Base-by-base conservation (phyloP, 2,888 invertebrate species). In the Drosophila macrospina region DNA sequence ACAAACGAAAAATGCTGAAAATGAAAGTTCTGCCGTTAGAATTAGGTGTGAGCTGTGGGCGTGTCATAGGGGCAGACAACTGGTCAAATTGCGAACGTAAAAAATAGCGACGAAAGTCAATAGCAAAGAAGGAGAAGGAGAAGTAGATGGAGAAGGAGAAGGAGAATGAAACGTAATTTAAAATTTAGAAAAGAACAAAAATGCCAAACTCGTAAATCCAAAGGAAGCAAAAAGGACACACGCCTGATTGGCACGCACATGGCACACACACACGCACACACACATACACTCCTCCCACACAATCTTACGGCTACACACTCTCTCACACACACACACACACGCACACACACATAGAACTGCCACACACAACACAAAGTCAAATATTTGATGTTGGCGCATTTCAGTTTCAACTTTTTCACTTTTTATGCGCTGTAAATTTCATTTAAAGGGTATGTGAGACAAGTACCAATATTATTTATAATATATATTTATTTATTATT, bases 211-310 rank as follows among this genome's bases (percentile, higher is more conserved):
- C 75, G 79, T 87, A 87, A 74, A 77, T 73, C 67, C 69, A 67
- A 57, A 54, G 30, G 54, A 44, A 61, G 54, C 42, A 61, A 65
- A 62, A 76, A 65, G 73, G 75, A 85, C 86, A 81, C 74, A 86
- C 77, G 84, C 81, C 77, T 85, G 85, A 88, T 88, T 86, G 88
- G 88, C 85, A 85, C 86, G 83, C 83, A 86, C 80, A 68, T 45
- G 48, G 34, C 69, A 57, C 50, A 60, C 59, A 63, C 72, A 76
- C 41, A 54, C 44, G 65, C 28, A 50, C 24, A 66, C 47, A 61
- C 34, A 55, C 37, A 60, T 56, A 78, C 48, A 47, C 26, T 10
- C n/a, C 20, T 37, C 7, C 16, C 51, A 70, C 28, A 44, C 24
- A 20, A 20, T 20, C 20, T 1, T 20, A 20, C 20, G 3, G 20